phyloP scores from a whole-genome alignment of 2,113 vertebrate genomes.

The Hiodon tergisus region DNA sequence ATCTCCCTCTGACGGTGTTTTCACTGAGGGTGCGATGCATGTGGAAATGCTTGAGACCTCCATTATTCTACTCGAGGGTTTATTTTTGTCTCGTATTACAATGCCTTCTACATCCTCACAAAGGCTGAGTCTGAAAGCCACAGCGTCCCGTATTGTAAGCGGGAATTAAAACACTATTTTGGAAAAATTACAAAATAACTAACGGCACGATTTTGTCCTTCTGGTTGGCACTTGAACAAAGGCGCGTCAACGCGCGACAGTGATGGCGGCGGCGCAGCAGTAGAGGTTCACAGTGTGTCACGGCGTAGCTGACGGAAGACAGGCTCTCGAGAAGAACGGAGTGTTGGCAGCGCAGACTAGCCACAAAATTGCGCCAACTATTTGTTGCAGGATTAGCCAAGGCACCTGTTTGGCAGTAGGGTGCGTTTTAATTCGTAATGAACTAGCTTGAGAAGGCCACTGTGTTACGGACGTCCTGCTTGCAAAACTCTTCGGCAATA shows the following conservation, averaged over 20 bases:
- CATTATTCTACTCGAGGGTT: constrained; percentile 23
- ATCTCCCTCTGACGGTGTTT: constrained; percentile 24
- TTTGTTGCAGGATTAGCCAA: constrained; percentile 25
- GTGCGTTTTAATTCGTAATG: constrained; percentile 3
- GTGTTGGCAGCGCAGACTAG: constrained; percentile 33
- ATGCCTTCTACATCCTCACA: background rate
- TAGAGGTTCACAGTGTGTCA: constrained; percentile 45
- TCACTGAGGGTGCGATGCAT: background rate
- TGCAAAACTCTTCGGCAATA: background rate
- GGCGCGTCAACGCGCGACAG: constrained; percentile 31
- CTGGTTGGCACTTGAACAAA: constrained; percentile 38
- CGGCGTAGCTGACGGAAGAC: constrained; percentile 31
- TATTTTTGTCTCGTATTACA: constrained; percentile 31
- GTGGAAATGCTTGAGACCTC: background rate
- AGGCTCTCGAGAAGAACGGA: constrained; percentile 20
- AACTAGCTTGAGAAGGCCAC: background rate
- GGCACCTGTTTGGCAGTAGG: constrained; percentile 36
- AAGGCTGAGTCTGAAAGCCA: background rate
- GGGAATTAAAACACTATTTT: constrained; percentile 25
- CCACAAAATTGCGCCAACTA: constrained; percentile 24
- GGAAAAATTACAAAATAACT: background rate
- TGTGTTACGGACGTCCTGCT: background rate
- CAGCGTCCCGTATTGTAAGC: background rate
- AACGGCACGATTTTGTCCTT: constrained; percentile 36
- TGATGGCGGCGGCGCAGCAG: constrained; percentile 26